Evolutionary conservation across 1,140 invertebrate genomes (phyloP), one percentile per base, ranked within the genome.

Genomic region (Halictus rubicundus): DNA sequence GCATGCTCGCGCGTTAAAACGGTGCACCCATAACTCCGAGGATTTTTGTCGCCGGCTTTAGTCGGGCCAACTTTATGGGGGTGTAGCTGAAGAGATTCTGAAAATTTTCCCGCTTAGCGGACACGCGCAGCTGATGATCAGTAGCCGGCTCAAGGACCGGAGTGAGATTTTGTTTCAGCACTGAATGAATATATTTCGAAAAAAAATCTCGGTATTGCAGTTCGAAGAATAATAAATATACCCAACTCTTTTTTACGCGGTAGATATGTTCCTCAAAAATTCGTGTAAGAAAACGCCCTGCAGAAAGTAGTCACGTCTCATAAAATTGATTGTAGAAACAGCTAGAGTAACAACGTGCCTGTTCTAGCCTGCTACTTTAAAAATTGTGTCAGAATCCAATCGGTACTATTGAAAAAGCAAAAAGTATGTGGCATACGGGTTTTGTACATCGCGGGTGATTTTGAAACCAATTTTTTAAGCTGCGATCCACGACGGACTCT

Each of bases 11-110:
- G 79, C 77, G 83, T 76, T 87, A 79, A 85, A 88, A 85, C 69
- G 78, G 60, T 72, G 64, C 32, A 37, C 52, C 73, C 88, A 85
- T 89, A 89, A 89, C 81, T 89, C 78, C 65, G 73, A 71, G 86
- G 88, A 89, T 89, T 89, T 89, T 89, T 89, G 85, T 88, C 86
- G 82, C 49, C 82, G 85, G 79, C 81, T 88, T 89, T 88, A 80
- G 83, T 77, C 82, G 21, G 54, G 10, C 69, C 84, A 83, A 83
- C 74, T 88, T 89, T 89, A 89, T 83, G 78, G 68, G 79, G 49
- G 27, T 21, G 49, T 52, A 52, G 49, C 49, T 21, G 49, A 52
- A 52, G n/a, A 57, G 78, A 85, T 83, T 80, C 76, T 84, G 83
- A 82, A 86, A 88, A 86, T 88, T 88, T 52, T 88, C 81, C 72